Conservation (phyloP, 2,888 invertebrate species). For the Drosophila lutescens region DNA sequence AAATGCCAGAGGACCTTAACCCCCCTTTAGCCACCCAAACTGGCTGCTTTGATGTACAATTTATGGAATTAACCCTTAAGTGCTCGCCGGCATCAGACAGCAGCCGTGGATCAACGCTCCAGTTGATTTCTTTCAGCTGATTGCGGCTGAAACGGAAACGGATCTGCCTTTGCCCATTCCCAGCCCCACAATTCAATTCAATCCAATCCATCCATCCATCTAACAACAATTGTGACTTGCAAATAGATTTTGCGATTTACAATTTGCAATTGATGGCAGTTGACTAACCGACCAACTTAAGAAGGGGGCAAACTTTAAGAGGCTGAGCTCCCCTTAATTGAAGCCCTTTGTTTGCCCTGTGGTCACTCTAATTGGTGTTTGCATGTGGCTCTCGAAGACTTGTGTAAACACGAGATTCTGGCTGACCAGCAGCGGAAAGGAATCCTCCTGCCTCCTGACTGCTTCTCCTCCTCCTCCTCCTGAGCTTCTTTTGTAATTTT, state of each 20-base stretch:
- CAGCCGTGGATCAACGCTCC: slow-evolving; percentile 60
- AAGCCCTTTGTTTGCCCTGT: slow-evolving; percentile 75
- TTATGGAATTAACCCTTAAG: slow-evolving; percentile 82
- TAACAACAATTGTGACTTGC: slow-evolving; percentile 63
- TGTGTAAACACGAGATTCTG: slow-evolving; percentile 62
- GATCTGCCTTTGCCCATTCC: slow-evolving; percentile 44
- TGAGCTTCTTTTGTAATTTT: slow-evolving; percentile 76
- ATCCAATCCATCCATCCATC: slow-evolving; percentile 36
- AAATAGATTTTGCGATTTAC: slow-evolving; percentile 49
- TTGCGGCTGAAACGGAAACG: slow-evolving; percentile 72
- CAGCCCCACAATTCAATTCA: neutral
- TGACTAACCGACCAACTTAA: slow-evolving; percentile 1
- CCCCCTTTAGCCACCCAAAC: slow-evolving; percentile 8
- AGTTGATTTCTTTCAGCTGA: slow-evolving; percentile 79
- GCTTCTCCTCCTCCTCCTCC: neutral
- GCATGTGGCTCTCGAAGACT: slow-evolving; percentile 77
- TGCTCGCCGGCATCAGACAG: slow-evolving; percentile 59
- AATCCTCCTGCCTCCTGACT: slow-evolving; percentile 3
- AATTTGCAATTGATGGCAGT: slow-evolving; percentile 40
- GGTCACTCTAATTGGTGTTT: slow-evolving; percentile 81
- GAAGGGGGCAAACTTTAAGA: slow-evolving; percentile 40
- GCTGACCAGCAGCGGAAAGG: slow-evolving; percentile 62
- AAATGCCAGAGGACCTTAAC: slow-evolving; percentile 51
- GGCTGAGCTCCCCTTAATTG: slow-evolving; percentile 66
- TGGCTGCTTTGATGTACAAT: slow-evolving; percentile 76